Conservation (phyloP, 2,888 invertebrate species). For the Branchipolynoe longqiensis region DNA sequence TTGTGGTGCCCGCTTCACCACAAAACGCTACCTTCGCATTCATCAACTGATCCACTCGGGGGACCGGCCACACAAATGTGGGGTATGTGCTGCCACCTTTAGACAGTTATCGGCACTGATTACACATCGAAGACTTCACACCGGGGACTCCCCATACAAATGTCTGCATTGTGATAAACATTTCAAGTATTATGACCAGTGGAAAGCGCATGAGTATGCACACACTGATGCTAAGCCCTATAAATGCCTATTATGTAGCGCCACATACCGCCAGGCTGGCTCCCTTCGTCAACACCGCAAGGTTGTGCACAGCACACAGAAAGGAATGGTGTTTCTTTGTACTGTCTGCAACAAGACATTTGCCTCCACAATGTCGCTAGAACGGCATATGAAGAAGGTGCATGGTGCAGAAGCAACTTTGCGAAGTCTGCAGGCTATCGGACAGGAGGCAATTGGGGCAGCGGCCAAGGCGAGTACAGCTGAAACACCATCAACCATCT, state of each 20-base stretch:
- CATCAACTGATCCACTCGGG: constrained; percentile 32
- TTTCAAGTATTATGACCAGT: constrained; percentile 52
- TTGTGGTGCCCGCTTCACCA: constrained; percentile 39
- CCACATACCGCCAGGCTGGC: constrained; percentile 33
- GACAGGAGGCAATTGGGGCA: not conserved
- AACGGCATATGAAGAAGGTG: constrained; percentile 30
- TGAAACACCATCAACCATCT: no score
- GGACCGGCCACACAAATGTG: constrained; percentile 39
- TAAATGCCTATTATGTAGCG: constrained; percentile 23
- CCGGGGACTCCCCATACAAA: constrained; percentile 24
- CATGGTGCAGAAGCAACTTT: constrained; percentile 5
- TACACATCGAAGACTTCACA: constrained; percentile 22
- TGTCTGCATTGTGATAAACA: constrained; percentile 3
- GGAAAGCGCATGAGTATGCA: constrained; percentile 39
- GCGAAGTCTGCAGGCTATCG: constrained; percentile 17
- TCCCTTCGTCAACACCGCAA: constrained; percentile 29
- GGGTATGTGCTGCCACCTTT: not conserved
- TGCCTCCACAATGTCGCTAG: constrained; percentile 23
- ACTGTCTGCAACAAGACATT: constrained; percentile 44
- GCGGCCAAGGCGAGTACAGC: not conserved
- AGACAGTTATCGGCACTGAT: constrained; percentile 33
- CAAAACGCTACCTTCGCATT: constrained; percentile 34
- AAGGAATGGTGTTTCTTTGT: constrained; percentile 1
- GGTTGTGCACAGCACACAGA: constrained; percentile 10
- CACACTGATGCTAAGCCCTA: constrained; percentile 36